Evolutionary conservation across 1,140 invertebrate species (phyloP).

Genomic region (Matsumurasca onukii): DNA sequence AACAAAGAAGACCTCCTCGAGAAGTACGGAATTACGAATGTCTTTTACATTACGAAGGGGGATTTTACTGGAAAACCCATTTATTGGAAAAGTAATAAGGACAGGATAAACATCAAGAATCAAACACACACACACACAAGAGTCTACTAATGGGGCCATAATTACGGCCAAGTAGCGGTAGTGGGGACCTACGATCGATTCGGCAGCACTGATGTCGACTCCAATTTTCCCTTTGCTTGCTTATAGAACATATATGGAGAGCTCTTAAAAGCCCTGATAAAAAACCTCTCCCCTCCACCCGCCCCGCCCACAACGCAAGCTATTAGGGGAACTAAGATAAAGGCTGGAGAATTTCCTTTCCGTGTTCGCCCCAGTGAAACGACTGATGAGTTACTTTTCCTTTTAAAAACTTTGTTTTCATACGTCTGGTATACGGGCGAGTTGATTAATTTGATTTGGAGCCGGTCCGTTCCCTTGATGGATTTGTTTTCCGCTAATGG

Average conservation of each 20-base stretch:
- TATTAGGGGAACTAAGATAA: constrained; percentile 26
- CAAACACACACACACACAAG: constrained; percentile 10
- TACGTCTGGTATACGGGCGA: not conserved
- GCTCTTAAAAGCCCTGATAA: constrained; percentile 31
- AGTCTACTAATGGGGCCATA: not conserved
- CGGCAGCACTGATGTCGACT: constrained; percentile 11
- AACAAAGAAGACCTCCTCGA: too few species aligned
- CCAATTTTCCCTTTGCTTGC: constrained; percentile 26
- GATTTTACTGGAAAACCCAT: too few species aligned
- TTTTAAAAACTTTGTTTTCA: constrained; percentile 23
- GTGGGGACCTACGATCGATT: constrained; percentile 11
- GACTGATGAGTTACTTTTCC: constrained; percentile 23
- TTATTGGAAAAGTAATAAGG: constrained; percentile 12
- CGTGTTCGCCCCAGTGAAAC: not conserved
- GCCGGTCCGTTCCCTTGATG: not conserved
- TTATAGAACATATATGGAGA: constrained; percentile 31
- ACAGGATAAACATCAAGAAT: not conserved
- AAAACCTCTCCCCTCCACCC: constrained; percentile 14
- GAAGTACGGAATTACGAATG: too few species aligned
- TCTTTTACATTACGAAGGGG: too few species aligned
- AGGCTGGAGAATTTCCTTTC: constrained; percentile 15
- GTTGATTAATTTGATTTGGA: constrained; percentile 16
- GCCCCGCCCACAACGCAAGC: constrained; percentile 2
- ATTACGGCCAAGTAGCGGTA: constrained; percentile 1
- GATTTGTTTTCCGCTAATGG: constrained; percentile 15